phyloP scores from a whole-genome alignment of 2,113 vertebrate genomes.

The Antennarius striatus region DNA sequence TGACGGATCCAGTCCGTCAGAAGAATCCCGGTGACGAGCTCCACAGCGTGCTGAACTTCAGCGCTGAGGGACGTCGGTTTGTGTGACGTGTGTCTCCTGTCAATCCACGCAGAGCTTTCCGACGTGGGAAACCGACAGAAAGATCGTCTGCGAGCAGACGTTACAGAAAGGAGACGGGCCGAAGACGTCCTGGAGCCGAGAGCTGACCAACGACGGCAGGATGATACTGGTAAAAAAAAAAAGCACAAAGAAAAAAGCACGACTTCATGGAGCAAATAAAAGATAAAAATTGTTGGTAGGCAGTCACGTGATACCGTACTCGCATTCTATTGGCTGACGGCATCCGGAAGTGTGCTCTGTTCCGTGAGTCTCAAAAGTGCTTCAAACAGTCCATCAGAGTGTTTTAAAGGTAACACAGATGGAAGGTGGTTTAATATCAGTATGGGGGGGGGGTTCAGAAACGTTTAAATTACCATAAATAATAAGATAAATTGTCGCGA shows the following conservation, averaged over 20 bases:
- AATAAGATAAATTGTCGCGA: too few species aligned
- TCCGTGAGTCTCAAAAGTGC: too few species aligned
- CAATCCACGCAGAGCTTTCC: constrained; percentile 83
- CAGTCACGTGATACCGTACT: too few species aligned
- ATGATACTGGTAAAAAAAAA: constrained; percentile 84
- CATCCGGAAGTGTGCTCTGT: too few species aligned
- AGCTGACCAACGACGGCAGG: constrained; percentile 88
- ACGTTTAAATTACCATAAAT: too few species aligned
- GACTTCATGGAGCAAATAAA: not conserved
- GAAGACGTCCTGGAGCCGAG: constrained; percentile 87
- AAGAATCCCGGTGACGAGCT: constrained; percentile 11
- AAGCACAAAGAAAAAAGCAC: too few species aligned
- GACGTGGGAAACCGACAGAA: constrained; percentile 87
- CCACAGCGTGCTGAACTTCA: constrained; percentile 5
- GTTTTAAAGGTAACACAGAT: too few species aligned
- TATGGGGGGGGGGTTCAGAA: too few species aligned
- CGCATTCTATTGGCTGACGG: too few species aligned
- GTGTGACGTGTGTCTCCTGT: constrained; percentile 4
- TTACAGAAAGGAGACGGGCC: constrained; percentile 90
- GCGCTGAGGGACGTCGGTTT: not conserved
- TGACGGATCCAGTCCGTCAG: constrained; percentile 26
- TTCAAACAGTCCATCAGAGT: too few species aligned
- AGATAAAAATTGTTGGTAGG: too few species aligned
- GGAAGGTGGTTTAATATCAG: too few species aligned
- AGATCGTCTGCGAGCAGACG: constrained; percentile 89